Evolutionary conservation across 2,797 vertebrate genomes (phyloP).

Genomic region (Poliocrania exsul): DNA sequence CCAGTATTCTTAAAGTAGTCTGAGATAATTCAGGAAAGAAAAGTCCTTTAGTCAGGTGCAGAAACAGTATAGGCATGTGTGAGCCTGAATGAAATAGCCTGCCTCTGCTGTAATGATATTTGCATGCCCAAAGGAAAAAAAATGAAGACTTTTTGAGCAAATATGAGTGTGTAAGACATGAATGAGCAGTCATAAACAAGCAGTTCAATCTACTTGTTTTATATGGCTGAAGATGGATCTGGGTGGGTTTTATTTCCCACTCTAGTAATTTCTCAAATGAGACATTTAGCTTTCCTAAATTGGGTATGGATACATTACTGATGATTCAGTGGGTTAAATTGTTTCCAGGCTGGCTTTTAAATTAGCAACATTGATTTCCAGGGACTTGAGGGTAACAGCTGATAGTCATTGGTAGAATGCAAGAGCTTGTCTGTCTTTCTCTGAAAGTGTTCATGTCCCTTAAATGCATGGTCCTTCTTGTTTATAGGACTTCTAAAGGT

Average conservation of each 20-base stretch:
- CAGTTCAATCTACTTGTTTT: not conserved
- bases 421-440: not conserved
- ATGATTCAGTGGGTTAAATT: not conserved
- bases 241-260: not conserved
- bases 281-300: not conserved
- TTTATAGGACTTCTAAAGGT: not conserved
- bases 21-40: not conserved
- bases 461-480: not conserved
- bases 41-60: not conserved
- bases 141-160: not conserved
- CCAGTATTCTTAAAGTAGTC: not conserved
- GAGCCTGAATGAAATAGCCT: not conserved
- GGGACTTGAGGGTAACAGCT: not conserved
- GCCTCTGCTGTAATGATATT: not conserved
- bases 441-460: not conserved
- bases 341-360: not conserved
- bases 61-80: not conserved
- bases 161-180: not conserved
- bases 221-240: not conserved
- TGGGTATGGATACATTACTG: not conserved
- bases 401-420: not conserved
- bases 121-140: not conserved
- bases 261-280: not conserved
- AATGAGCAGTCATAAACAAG: not conserved
- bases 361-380: not conserved